These are phyloP conservation scores for Thelaira solivaga DNA, from an alignment of 2,888 invertebrate genomes.

Conservation along the genomic window DNA sequence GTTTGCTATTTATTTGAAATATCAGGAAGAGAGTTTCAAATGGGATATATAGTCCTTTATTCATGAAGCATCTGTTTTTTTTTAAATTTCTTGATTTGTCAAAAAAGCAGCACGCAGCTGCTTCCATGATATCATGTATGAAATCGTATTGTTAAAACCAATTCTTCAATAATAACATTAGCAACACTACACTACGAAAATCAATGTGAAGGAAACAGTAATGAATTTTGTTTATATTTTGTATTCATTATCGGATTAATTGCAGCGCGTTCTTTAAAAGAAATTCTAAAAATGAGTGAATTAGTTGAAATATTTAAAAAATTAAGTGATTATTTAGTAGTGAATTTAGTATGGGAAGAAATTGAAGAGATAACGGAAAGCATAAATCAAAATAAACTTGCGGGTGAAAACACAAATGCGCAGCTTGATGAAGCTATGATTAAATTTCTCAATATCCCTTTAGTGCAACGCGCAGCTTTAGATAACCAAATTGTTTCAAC, in stretches of 20 bases:
- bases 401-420: neutral
- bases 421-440: neutral
- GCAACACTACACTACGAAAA: too few relatives aligned
- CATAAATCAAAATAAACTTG: slow-evolving; percentile 26
- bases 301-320: slow-evolving; percentile 70
- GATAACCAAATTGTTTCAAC: slow-evolving; percentile 65
- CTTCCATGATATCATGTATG: too few relatives aligned
- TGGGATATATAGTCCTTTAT: too few relatives aligned
- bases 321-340: slow-evolving; percentile 68
- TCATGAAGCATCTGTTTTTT: too few relatives aligned
- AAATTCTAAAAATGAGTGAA: slow-evolving; percentile 68
- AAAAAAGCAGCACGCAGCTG: too few relatives aligned
- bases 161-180: too few relatives aligned
- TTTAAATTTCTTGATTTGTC: too few relatives aligned
- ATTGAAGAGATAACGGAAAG: slow-evolving; percentile 67
- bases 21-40: too few relatives aligned
- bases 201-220: too few relatives aligned
- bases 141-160: too few relatives aligned
- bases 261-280: neutral
- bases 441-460: slow-evolving; percentile 63
- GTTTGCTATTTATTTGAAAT: too few relatives aligned
- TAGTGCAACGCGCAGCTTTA: slow-evolving; percentile 64
- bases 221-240: slow-evolving; percentile 38
- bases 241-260: neutral
- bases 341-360: slow-evolving; percentile 69